Evolutionary conservation across 2,113 vertebrate genomes (phyloP).

Genomic region (Carassius carassius): DNA sequence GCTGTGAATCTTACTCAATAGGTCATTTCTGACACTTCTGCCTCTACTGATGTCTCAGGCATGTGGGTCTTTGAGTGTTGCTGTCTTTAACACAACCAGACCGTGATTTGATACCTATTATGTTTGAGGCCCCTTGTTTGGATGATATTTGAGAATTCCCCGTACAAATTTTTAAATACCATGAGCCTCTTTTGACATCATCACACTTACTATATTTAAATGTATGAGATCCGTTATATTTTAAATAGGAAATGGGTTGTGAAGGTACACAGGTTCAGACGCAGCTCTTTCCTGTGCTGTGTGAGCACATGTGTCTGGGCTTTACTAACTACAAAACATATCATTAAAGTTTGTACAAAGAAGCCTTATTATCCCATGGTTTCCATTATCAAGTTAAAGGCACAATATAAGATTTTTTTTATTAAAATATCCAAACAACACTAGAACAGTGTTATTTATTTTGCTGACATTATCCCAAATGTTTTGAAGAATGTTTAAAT

Average conservation of each 20-base stretch:
- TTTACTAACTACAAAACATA: not conserved
- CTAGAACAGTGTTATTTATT: too few relatives aligned
- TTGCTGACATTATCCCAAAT: too few relatives aligned
- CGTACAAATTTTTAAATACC: conserved; percentile 20
- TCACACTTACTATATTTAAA: not conserved
- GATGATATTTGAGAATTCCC: conserved; percentile 45
- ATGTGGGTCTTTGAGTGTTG: not conserved
- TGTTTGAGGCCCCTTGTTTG: conserved; percentile 31
- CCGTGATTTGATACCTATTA: not conserved
- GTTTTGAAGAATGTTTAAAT: too few relatives aligned
- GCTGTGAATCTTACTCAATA: not conserved
- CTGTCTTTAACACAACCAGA: not conserved
- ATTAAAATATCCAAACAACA: too few relatives aligned
- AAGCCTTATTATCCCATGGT: not conserved
- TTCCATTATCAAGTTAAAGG: not conserved
- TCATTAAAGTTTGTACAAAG: not conserved
- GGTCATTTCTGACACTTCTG: not conserved
- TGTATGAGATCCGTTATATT: not conserved
- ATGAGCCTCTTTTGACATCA: conserved; percentile 23
- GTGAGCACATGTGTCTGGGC: not conserved
- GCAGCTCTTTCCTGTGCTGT: conserved; percentile 30
- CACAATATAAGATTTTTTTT: too few relatives aligned
- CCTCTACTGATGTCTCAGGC: not conserved
- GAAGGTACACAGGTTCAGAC: not conserved
- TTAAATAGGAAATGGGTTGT: conserved; percentile 22